phyloP scores from a whole-genome alignment of 2,888 invertebrate genomes.

The Aleiodes testaceus region DNA sequence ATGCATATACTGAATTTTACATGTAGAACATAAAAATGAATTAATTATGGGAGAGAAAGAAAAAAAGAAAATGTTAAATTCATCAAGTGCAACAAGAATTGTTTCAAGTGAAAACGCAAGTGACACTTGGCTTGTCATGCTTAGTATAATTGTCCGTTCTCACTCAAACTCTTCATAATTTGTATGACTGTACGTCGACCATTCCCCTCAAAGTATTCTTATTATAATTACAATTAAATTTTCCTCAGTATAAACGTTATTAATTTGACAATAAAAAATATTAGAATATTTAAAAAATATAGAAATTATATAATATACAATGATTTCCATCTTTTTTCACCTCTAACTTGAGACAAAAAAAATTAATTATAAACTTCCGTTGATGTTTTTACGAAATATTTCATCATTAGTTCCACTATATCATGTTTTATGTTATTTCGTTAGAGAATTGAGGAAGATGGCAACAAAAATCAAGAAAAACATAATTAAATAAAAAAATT shows the following conservation, averaged over 20 bases:
- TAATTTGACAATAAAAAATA: too few species aligned
- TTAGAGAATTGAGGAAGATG: slow-evolving; percentile 1
- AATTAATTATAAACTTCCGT: slow-evolving; percentile 47
- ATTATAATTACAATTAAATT: too few species aligned
- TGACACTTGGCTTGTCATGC: slow-evolving; percentile 51
- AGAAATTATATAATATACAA: background rate
- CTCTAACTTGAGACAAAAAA: slow-evolving; percentile 38
- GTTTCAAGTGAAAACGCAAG: slow-evolving; percentile 64
- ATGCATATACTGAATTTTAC: background rate
- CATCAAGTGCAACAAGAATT: slow-evolving; percentile 60
- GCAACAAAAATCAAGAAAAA: background rate
- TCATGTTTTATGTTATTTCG: background rate
- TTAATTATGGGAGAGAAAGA: background rate
- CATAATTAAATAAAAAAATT: too few species aligned
- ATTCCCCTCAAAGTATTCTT: too few species aligned
- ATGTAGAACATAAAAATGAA: slow-evolving; percentile 1
- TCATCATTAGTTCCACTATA: slow-evolving; percentile 49
- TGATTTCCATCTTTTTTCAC: background rate
- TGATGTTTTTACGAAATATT: slow-evolving; percentile 36
- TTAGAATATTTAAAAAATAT: too few species aligned
- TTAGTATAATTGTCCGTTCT: slow-evolving; percentile 10
- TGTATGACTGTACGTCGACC: background rate
- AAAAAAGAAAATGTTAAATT: slow-evolving; percentile 54
- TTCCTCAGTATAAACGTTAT: too few species aligned
- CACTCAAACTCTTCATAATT: slow-evolving; percentile 9